These are phyloP conservation scores for Columbina picui DNA, from an alignment of 2,113 vertebrate species.

Conservation along the genomic window DNA sequence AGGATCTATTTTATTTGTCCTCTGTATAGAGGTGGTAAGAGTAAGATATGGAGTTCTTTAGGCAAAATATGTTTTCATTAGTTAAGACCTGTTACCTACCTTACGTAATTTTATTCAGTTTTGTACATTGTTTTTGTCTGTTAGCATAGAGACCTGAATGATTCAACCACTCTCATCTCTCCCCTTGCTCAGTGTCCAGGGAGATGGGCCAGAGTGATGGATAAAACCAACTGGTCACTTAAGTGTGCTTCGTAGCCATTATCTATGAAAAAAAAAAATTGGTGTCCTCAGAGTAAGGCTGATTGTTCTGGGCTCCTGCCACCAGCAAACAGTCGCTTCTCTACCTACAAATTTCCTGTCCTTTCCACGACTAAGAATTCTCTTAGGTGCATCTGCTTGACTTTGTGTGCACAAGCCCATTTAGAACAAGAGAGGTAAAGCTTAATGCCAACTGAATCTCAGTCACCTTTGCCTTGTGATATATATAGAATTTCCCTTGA, in stretches of 20 bases:
- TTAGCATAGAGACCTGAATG: neutral
- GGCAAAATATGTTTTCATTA: neutral
- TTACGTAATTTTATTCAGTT: neutral
- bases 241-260: neutral
- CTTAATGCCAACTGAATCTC: constrained; percentile 23
- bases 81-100: neutral
- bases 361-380: neutral
- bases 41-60: neutral
- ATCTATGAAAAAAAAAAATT: neutral
- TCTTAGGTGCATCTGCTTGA: neutral
- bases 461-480: constrained; percentile 42
- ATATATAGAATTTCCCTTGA: constrained; percentile 48
- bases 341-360: neutral
- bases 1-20: neutral
- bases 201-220: neutral
- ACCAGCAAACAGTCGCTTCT: neutral
- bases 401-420: neutral
- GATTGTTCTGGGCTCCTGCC: neutral
- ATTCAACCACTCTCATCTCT: neutral
- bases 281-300: neutral
- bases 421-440: neutral
- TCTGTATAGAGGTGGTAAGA: neutral
- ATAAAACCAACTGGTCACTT: neutral
- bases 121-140: neutral
- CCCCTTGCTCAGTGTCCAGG: neutral